Evolutionary conservation across 2,113 vertebrate genomes (phyloP).

Genomic region (Pseudorhombus dupliciocellatus): DNA sequence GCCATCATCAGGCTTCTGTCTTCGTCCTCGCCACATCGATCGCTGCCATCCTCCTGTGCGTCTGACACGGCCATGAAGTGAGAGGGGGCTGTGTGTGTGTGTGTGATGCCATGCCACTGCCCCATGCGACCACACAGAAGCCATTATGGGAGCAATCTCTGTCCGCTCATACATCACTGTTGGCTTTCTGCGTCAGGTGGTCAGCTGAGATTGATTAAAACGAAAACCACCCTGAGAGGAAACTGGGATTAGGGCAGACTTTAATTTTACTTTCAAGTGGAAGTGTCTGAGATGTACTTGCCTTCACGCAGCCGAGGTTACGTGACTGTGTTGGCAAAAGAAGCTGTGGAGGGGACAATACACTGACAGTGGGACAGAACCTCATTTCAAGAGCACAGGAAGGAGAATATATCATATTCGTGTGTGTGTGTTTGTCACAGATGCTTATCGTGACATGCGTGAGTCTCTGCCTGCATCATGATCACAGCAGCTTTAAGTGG

Average conservation of each 20-base stretch:
- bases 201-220: constrained; percentile 47
- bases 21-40: constrained; percentile 19
- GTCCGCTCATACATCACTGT: constrained; percentile 44
- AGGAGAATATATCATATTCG: constrained; percentile 2
- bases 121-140: constrained; percentile 15
- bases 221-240: constrained; percentile 19
- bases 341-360: background rate
- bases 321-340: constrained; percentile 34
- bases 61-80: background rate
- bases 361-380: background rate
- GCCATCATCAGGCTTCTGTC: constrained; percentile 18
- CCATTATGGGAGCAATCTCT: constrained; percentile 25
- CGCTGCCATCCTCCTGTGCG: constrained; percentile 12
- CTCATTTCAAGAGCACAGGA: constrained; percentile 35
- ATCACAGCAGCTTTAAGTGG: constrained; percentile 26
- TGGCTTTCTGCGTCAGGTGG: background rate
- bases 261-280: constrained; percentile 29
- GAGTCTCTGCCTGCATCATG: constrained; percentile 37
- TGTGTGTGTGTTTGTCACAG: constrained; percentile 9
- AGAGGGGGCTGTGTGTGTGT: background rate
- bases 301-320: constrained; percentile 4
- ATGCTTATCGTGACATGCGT: constrained; percentile 15
- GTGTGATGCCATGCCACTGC: background rate
- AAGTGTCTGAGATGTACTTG: constrained; percentile 4
- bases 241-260: constrained; percentile 6